These are phyloP conservation scores for Neoascia interrupta DNA, from an alignment of 2,888 invertebrate genomes.

Conservation along the genomic window DNA sequence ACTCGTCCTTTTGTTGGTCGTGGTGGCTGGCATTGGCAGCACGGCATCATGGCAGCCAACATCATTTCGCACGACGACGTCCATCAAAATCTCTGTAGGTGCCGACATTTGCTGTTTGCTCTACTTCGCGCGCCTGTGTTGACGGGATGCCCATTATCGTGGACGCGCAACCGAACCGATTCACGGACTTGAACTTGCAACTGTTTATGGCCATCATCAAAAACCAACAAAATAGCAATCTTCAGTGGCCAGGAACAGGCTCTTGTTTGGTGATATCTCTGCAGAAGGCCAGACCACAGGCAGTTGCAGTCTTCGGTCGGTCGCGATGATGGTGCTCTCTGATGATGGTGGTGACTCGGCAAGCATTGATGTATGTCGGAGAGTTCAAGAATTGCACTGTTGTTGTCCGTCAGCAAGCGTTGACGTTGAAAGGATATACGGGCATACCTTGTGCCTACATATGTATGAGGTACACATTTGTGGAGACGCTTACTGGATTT, in stretches of 20 bases:
- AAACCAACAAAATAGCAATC: conserved; percentile 57
- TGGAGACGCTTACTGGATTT: conserved; percentile 19
- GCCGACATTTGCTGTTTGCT: conserved; percentile 47
- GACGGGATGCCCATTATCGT: conserved; percentile 47
- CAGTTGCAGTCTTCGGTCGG: conserved; percentile 16
- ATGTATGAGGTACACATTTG: too few relatives aligned
- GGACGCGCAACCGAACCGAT: conserved; percentile 39
- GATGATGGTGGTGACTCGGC: conserved; percentile 4
- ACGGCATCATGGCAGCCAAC: too few relatives aligned
- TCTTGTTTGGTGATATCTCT: conserved; percentile 29
- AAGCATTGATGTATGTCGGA: conserved; percentile 47
- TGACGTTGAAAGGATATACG: conserved; percentile 29
- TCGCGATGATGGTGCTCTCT: neutral
- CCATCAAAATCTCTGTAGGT: conserved; percentile 43
- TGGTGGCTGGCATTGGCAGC: too few relatives aligned
- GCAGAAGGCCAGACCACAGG: conserved; percentile 27
- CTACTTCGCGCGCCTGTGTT: conserved; percentile 46
- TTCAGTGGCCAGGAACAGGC: conserved; percentile 43
- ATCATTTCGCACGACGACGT: conserved; percentile 21
- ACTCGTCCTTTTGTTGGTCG: conserved; percentile 55
- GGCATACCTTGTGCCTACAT: conserved; percentile 1
- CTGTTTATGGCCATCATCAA: conserved; percentile 56
- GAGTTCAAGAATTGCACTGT: conserved; percentile 11
- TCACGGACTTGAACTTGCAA: conserved; percentile 64
- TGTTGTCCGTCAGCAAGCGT: conserved; percentile 40